A percentile compares a stretch with the other conserved stretches of the same genome.
phyloP scores from a whole-genome alignment of 2,797 vertebrate species.

The Chaetophractus vellerosus region DNA sequence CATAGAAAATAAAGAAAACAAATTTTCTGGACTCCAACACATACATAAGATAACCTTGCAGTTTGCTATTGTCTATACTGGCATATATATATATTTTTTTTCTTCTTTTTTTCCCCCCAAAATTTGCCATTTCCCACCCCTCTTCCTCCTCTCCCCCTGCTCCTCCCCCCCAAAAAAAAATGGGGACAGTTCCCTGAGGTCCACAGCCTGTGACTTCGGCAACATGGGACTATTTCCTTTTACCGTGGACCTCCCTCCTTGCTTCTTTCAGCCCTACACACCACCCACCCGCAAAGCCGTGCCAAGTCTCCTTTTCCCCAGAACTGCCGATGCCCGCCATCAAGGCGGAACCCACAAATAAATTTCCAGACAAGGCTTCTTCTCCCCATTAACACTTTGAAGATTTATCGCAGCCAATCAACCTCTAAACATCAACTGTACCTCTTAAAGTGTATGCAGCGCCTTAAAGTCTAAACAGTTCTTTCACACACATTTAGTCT shows the following conservation, averaged over 20 bases:
- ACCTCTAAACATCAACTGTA: background rate
- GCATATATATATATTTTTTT: too few relatives aligned
- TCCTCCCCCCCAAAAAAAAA: background rate
- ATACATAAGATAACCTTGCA: constrained; percentile 38
- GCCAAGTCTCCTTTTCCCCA: background rate
- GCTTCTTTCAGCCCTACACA: too few relatives aligned
- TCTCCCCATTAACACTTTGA: background rate
- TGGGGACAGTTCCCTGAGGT: too few relatives aligned
- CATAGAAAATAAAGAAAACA: constrained; percentile 41
- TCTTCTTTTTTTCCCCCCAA: background rate
- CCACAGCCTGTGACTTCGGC: background rate
- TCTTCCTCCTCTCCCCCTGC: background rate
- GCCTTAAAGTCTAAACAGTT: background rate
- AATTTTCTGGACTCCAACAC: constrained; percentile 58
- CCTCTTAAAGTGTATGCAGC: background rate
- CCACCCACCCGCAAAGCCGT: too few relatives aligned
- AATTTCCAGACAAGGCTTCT: background rate
- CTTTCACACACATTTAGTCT: background rate
- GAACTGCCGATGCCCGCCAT: background rate
- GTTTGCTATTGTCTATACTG: background rate
- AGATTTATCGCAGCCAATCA: background rate
- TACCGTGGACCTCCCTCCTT: background rate
- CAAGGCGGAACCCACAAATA: background rate
- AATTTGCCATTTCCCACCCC: background rate
- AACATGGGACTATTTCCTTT: background rate